Evolutionary conservation across 2,888 invertebrate species (phyloP), one percentile per base, ranked within the genome.

Genomic region (Morpho achilles): DNA sequence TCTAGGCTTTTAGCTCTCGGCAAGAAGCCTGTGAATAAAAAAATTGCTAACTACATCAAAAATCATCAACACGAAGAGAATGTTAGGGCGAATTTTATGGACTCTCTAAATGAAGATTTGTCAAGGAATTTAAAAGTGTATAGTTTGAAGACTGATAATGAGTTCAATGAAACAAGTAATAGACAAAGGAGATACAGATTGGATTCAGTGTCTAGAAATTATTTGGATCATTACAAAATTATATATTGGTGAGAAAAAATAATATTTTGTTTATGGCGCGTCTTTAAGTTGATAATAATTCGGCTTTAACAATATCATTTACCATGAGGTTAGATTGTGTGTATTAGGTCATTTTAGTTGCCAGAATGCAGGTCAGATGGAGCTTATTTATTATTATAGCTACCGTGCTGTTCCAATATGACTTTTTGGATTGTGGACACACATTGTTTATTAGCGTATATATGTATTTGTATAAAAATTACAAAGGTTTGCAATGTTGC

Each of bases 11-110:
- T 87, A 8, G 70, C 82, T 0, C 61, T 84, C 1, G 86, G 86
- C 1, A 84, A 86, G 52, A 82, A 70, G 16, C 86, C 86, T 0
- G 73, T 84, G 0, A 87, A 87, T 61, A 83, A 81, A 45, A 87
- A 87, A 74, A 83, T 87, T 1, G 74, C 87, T 0, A 80, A 84
- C 53, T 80, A 81, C 56, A 72, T 87, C 1, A 75, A 72, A 10
- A 75, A 50, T 0, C 76, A 84, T 44, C 73, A 80, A 56, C 78
- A 82, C 4, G 76, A 58, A 22, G 58, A 66, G 44, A 76, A 73
- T 46, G 71, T 78, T 10, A 84, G 82, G 84, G 68, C 75, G 0
- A 75, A 70, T 45, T 84, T 86, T 61, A 64, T 79, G 60, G 86
- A 87, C 45, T 72, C 82, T 2, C 63, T 87, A 5, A 81, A 78